Conservation (phyloP, 2,113 vertebrate genomes). For the Varanus komodoensis region DNA sequence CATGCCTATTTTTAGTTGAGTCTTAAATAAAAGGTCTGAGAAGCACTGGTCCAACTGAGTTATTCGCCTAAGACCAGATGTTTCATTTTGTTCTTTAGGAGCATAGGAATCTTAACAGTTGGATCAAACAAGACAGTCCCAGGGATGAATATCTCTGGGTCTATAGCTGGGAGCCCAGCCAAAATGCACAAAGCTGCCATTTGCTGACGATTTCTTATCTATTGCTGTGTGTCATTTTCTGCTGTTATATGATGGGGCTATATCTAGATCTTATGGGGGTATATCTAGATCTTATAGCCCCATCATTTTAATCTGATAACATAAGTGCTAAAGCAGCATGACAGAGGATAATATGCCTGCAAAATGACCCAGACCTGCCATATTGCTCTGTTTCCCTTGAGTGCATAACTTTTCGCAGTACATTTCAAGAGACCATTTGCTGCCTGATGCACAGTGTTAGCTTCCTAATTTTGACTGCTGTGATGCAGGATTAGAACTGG, state of each 20-base stretch:
- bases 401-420: not conserved
- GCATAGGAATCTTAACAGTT: not conserved
- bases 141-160: not conserved
- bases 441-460: not conserved
- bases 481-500: not conserved
- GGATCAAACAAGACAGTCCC: not conserved
- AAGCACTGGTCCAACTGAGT: not conserved
- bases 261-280: slow-evolving; percentile 10
- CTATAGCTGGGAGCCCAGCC: not conserved
- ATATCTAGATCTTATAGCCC: slow-evolving; percentile 5
- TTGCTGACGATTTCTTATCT: slow-evolving; percentile 20
- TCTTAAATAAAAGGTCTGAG: not conserved
- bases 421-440: slow-evolving; percentile 1
- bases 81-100: not conserved
- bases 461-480: not conserved
- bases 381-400: not conserved
- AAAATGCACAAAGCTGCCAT: not conserved
- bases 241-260: slow-evolving; percentile 11
- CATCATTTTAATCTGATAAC: slow-evolving; percentile 19
- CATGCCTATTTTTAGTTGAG: not conserved
- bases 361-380: not conserved
- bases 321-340: not conserved
- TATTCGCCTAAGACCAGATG: not conserved
- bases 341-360: not conserved
- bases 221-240: slow-evolving; percentile 42